Percentiles rank a stretch among this genome's conserved stretches.
phyloP scores from a whole-genome alignment of 2,797 vertebrate species.

The Pipistrellus pipistrellus region DNA sequence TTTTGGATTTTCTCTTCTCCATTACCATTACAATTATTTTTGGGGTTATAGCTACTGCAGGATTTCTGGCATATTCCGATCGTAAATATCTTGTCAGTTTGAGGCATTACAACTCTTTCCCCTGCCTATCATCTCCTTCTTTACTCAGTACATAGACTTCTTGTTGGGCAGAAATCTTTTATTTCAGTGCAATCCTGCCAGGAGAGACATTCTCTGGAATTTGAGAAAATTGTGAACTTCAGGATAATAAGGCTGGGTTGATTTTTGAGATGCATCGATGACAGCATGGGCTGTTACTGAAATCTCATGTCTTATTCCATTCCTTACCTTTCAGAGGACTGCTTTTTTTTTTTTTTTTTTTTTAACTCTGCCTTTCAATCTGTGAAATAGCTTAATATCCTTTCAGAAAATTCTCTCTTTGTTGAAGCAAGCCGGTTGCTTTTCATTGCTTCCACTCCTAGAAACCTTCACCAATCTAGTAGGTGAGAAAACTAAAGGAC shows the following conservation, averaged over 20 bases:
- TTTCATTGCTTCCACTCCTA: constrained; percentile 3
- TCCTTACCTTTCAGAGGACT: not conserved
- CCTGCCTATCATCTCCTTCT: not conserved
- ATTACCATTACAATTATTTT: not conserved
- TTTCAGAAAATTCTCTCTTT: not conserved
- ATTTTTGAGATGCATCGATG: not conserved
- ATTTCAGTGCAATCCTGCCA: not conserved
- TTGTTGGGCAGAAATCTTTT: constrained; percentile 1
- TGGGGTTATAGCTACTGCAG: not conserved
- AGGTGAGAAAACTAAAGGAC: not conserved
- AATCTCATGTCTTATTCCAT: not conserved
- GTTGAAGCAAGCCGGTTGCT: not conserved
- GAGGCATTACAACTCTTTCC: not conserved
- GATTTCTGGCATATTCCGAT: not conserved
- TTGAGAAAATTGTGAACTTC: not conserved
- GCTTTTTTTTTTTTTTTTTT: not conserved
- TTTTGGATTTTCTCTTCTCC: not conserved
- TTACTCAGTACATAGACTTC: constrained; percentile 2
- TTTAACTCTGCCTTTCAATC: not conserved
- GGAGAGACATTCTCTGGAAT: constrained; percentile 29
- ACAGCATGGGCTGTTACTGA: not conserved
- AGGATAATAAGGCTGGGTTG: not conserved
- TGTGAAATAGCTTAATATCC: not conserved
- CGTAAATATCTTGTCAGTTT: constrained; percentile 1
- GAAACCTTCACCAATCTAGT: not conserved